Evolutionary conservation across 2,797 vertebrate genomes (phyloP).

Genomic region (Falco columbarius): DNA sequence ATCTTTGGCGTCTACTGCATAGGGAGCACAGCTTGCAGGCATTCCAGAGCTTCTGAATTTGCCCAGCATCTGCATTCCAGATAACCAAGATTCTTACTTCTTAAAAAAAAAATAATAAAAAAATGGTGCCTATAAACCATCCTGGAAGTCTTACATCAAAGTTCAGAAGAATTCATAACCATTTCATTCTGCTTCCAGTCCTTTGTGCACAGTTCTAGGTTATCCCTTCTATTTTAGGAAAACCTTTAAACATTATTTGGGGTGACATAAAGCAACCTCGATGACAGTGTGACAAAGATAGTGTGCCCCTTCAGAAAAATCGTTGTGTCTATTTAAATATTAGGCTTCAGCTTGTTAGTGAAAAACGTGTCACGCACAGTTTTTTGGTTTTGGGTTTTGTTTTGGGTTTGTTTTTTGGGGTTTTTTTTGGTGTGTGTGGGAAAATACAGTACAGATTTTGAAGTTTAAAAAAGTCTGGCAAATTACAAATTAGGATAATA

Average conservation of each 20-base stretch:
- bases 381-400: background rate
- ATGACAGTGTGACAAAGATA: conserved; percentile 54
- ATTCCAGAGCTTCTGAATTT: conserved; percentile 69
- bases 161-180: conserved; percentile 24
- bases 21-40: conserved; percentile 59
- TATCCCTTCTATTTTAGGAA: conserved; percentile 56
- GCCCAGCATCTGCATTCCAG: conserved; percentile 71
- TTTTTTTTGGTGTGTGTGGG: conserved; percentile 30
- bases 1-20: conserved; percentile 58
- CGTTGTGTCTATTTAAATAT: conserved; percentile 72
- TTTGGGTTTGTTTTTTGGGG: too few species aligned
- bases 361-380: conserved; percentile 59
- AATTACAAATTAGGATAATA: conserved; percentile 80
- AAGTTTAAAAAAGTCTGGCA: conserved; percentile 77
- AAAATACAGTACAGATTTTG: conserved; percentile 76
- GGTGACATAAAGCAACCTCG: conserved; percentile 42
- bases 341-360: conserved; percentile 64
- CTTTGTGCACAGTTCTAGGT: conserved; percentile 25
- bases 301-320: conserved; percentile 40
- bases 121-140: conserved; percentile 40
- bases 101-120: background rate
- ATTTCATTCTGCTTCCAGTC: conserved; percentile 48
- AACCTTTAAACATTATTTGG: conserved; percentile 45
- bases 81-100: conserved; percentile 47
- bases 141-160: conserved; percentile 59